Conservation (phyloP, 2,113 vertebrate genomes). For the Sprattus sprattus region DNA sequence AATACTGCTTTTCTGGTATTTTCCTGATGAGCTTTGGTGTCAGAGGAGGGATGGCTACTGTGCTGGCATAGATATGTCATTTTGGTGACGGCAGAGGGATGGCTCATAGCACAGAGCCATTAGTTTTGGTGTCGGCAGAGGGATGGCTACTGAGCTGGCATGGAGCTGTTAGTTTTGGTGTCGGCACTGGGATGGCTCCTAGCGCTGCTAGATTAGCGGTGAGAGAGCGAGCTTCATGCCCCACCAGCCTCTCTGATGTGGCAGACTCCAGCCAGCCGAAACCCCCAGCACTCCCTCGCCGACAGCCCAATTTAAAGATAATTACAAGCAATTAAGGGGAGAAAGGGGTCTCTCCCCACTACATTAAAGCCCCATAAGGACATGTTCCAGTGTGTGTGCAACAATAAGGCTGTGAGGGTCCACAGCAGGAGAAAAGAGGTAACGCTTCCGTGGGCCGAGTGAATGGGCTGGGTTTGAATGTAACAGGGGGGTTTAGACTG, state of each 20-base stretch:
- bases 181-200: too few species aligned
- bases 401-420: slow-evolving; percentile 46
- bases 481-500: slow-evolving; percentile 2
- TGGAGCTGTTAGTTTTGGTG: too few species aligned
- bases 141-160: too few species aligned
- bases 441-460: slow-evolving; percentile 26
- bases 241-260: slow-evolving; percentile 33
- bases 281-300: slow-evolving; percentile 27
- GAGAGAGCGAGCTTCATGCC: background rate
- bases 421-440: slow-evolving; percentile 15
- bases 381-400: background rate
- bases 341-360: slow-evolving; percentile 32
- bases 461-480: slow-evolving; percentile 3
- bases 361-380: slow-evolving; percentile 45
- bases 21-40: too few species aligned
- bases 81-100: too few species aligned
- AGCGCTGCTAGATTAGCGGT: background rate
- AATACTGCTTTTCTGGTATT: too few species aligned
- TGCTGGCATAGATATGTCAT: too few species aligned
- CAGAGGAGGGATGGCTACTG: too few species aligned
- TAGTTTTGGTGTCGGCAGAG: too few species aligned
- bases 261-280: slow-evolving; percentile 9
- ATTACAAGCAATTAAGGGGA: slow-evolving; percentile 59
- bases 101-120: too few species aligned
- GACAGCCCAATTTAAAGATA: slow-evolving; percentile 56